Evolutionary conservation across 2,888 invertebrate species (phyloP).

Genomic region (Erebia epiphron): DNA sequence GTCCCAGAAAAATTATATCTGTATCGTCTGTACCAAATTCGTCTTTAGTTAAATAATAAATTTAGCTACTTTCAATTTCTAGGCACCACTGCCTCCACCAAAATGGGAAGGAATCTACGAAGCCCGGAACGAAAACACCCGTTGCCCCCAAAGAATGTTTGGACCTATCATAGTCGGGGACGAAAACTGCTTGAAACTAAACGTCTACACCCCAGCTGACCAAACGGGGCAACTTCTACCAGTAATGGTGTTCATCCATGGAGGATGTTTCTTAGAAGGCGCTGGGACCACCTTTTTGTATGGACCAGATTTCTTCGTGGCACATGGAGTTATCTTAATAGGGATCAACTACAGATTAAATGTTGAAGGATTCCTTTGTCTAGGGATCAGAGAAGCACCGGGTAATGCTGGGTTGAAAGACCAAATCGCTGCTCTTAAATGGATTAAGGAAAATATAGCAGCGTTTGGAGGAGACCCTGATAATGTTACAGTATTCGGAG

Average conservation of each 20-base stretch:
- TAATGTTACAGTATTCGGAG: conserved; percentile 72
- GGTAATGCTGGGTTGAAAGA: conserved; percentile 86
- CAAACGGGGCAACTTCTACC: conserved; percentile 59
- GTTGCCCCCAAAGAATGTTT: conserved; percentile 59
- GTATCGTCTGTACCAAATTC: too few relatives aligned
- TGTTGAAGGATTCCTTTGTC: conserved; percentile 84
- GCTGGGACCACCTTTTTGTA: conserved; percentile 82
- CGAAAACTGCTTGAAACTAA: conserved; percentile 68
- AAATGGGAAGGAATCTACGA: conserved; percentile 70
- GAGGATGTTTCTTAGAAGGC: conserved; percentile 84
- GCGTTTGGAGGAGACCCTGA: conserved; percentile 71
- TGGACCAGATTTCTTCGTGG: conserved; percentile 84
- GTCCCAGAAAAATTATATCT: too few relatives aligned
- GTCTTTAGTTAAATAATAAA: too few relatives aligned
- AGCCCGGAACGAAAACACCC: conserved; percentile 66
- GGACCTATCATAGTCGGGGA: conserved; percentile 59
- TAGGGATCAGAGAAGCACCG: conserved; percentile 84
- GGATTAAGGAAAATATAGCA: conserved; percentile 68
- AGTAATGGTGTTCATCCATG: conserved; percentile 86
- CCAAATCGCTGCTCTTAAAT: conserved; percentile 70
- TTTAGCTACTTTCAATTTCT: conserved; percentile 44
- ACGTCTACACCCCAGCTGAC: conserved; percentile 63
- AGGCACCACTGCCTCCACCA: conserved; percentile 72
- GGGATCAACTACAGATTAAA: conserved; percentile 84
- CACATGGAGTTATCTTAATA: conserved; percentile 82